Evolutionary conservation across 1,140 invertebrate species (phyloP), one percentile per base, ranked within the genome.

Genomic region (Euwallacea similis): DNA sequence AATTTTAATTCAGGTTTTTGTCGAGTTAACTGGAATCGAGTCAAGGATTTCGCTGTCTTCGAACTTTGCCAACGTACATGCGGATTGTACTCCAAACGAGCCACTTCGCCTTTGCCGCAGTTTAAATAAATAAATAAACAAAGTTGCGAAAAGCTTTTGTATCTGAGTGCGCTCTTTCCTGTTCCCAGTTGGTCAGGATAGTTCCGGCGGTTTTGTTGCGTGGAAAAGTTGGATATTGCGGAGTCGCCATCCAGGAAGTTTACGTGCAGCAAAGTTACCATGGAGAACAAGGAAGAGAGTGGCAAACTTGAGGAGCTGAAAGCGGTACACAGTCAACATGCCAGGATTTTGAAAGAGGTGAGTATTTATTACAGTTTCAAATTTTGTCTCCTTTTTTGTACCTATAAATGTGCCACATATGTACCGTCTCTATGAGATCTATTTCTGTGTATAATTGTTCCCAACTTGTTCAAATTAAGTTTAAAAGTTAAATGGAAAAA

Each of bases 271-370:
- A 10, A 43, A 7, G 13, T 42, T 55, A 33, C 21, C 21, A 42
- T 58, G 65, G 9, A 47, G 47, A 41, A 55, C 46, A 65, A 33
- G 41, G 62, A 64, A 42, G 21, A 33, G 21, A 71, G 47, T 44
- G 59, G 41, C 11, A 59, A 47, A 16, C 7, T 10, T 9, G 69
- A 71, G 16, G 61, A 65, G 10, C 3, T 59, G 13, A 56, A 58
- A 21, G 21, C 46, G 55, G 41, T 67, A 2, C 70, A 72, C 41
- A 72, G 70, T 55, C 64, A 66, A 50, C 70, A 72, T 62, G 65
- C 70, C 43, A 72, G 70, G 53, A 60, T 72, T 58, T 66, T 72
- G 41, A 72, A 72, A 56, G 70, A 72, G 64, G 70, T 72, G 21
- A 60, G 64, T 61, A 41, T 33, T 33, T 50, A 6, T 50, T 47